Evolutionary conservation across 2,888 invertebrate species (phyloP).

Genomic region (Drosophila emarginata): DNA sequence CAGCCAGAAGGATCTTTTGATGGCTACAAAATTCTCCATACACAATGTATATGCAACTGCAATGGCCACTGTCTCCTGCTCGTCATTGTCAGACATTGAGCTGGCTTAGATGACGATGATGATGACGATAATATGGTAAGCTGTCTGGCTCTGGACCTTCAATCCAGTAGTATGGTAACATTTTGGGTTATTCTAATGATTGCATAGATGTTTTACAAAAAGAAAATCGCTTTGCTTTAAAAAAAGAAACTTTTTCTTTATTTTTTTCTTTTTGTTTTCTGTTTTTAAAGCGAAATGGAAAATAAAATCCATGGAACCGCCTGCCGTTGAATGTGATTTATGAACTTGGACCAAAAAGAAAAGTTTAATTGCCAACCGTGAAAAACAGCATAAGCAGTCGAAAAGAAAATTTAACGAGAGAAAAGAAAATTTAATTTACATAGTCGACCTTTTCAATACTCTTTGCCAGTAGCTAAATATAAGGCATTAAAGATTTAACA

Average conservation of each 20-base stretch:
- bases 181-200: constrained; percentile 61
- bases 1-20: constrained; percentile 44
- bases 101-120: constrained; percentile 66
- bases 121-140: constrained; percentile 48
- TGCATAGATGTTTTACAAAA: not conserved
- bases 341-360: constrained; percentile 72
- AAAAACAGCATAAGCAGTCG: constrained; percentile 62
- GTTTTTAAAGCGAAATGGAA: constrained; percentile 3
- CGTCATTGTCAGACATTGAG: constrained; percentile 61
- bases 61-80: not conserved
- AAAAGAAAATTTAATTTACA: constrained; percentile 7
- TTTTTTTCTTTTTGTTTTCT: too few relatives aligned
- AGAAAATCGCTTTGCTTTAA: constrained; percentile 30
- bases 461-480: not conserved
- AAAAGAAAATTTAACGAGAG: constrained; percentile 43
- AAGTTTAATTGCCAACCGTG: constrained; percentile 78
- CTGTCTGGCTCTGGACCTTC: constrained; percentile 14
- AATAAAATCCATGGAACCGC: constrained; percentile 25
- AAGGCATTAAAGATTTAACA: not conserved
- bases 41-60: not conserved
- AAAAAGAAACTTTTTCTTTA: not conserved
- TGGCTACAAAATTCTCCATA: constrained; percentile 8
- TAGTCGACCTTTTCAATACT: constrained; percentile 23
- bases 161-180: constrained; percentile 21
- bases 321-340: constrained; percentile 70